Evolutionary conservation across 2,113 vertebrate genomes (phyloP).

Genomic region (Motacilla alba): DNA sequence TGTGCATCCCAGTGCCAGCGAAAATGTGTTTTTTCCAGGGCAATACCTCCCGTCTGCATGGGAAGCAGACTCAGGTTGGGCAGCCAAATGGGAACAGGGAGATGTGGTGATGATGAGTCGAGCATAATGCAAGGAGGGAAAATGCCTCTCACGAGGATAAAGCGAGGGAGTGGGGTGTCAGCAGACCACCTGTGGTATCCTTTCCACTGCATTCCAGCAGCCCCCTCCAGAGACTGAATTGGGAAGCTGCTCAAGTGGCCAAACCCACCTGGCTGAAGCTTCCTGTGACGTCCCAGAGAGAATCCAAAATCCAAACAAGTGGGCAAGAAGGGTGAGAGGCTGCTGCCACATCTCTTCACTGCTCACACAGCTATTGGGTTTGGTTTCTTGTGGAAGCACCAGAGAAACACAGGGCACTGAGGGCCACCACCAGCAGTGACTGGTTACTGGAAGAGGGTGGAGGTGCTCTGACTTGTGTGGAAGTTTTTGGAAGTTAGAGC

Average conservation of each 20-base stretch:
- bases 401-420: not conserved
- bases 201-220: not conserved
- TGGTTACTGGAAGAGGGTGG: not conserved
- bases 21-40: not conserved
- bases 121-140: rapidly evolving
- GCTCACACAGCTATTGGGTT: not conserved
- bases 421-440: not conserved
- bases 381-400: not conserved
- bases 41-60: rapidly evolving
- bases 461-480: rapidly evolving
- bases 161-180: rapidly evolving
- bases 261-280: not conserved
- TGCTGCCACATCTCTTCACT: not conserved
- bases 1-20: not conserved
- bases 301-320: not conserved
- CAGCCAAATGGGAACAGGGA: not conserved
- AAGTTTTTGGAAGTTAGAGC: not conserved
- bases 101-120: not conserved
- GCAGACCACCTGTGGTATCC: no score
- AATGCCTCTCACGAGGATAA: not conserved
- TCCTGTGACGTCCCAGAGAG: not conserved
- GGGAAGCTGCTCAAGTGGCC: not conserved
- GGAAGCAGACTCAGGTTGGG: rapidly evolving
- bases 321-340: rapidly evolving
- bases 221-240: rapidly evolving